Evolutionary conservation across 2,888 invertebrate species (phyloP).

Genomic region (Pemphredon lugubris): DNA sequence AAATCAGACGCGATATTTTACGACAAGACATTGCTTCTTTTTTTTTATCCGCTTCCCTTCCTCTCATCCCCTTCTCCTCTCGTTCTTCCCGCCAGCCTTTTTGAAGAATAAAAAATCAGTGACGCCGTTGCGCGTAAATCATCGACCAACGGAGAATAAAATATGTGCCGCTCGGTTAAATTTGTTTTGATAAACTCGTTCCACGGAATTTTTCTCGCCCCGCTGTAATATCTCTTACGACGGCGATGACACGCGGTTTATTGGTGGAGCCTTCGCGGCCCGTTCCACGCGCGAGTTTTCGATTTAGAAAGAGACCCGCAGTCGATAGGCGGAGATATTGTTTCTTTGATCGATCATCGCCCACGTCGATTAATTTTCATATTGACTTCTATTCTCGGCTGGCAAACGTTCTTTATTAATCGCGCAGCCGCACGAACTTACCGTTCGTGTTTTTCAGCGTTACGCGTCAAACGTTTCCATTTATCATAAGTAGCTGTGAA

Average conservation of each 20-base stretch:
- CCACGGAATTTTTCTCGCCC: background rate
- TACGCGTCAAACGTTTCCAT: conserved; percentile 7
- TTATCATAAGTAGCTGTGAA: conserved; percentile 16
- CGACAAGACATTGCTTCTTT: conserved; percentile 18
- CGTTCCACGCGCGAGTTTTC: too few species aligned
- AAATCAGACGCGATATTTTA: conserved; percentile 41
- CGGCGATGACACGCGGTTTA: too few species aligned
- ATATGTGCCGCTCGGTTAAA: conserved; percentile 14
- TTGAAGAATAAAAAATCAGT: background rate
- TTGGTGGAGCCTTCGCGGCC: too few species aligned
- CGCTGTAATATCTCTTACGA: too few species aligned
- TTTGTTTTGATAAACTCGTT: conserved; percentile 24
- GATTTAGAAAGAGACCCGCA: too few species aligned
- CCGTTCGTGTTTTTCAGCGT: conserved; percentile 16
- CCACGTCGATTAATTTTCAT: conserved; percentile 17
- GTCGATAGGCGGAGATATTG: too few species aligned
- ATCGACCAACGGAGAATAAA: conserved; percentile 18
- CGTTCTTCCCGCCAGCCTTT: background rate
- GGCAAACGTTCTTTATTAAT: conserved; percentile 6
- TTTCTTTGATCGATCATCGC: background rate
- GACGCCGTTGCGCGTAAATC: conserved; percentile 29
- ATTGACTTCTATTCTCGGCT: conserved; percentile 17
- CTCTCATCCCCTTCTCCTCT: background rate
- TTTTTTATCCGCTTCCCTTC: conserved; percentile 1
- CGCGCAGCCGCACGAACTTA: background rate